These are phyloP conservation scores for Pristionchus pacificus DNA, from an alignment of 1,140 invertebrate species.

Conservation along the genomic window DNA sequence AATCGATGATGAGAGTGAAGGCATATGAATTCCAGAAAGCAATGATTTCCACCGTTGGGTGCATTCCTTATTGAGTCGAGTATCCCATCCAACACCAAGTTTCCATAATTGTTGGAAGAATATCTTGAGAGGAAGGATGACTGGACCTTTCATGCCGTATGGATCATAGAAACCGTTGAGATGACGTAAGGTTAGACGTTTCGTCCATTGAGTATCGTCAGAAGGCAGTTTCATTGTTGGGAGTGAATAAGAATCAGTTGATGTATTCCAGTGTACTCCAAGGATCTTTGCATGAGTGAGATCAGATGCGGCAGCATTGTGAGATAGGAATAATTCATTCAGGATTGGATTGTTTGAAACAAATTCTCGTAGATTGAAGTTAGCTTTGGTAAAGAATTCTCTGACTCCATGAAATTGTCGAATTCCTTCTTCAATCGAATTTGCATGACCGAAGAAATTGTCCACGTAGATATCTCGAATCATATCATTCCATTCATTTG, in stretches of 20 bases:
- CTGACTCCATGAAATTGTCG: too few relatives aligned
- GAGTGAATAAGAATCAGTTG: not conserved
- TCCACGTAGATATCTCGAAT: too few relatives aligned
- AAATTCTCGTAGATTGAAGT: too few relatives aligned
- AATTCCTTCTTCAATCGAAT: too few relatives aligned
- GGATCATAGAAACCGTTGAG: constrained; percentile 1
- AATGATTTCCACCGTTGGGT: not conserved
- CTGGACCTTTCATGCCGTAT: not conserved
- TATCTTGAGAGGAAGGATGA: not conserved
- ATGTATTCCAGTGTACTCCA: constrained; percentile 8
- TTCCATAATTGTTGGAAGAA: not conserved
- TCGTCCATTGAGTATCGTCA: not conserved
- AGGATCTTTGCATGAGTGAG: not conserved
- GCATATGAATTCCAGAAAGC: not conserved
- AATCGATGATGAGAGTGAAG: not conserved
- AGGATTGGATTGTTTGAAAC: too few relatives aligned
- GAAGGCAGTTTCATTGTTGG: not conserved
- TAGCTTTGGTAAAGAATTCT: too few relatives aligned
- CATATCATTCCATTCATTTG: too few relatives aligned
- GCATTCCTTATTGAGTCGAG: not conserved
- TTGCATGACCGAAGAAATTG: too few relatives aligned
- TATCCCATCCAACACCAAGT: not conserved
- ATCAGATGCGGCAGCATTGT: too few relatives aligned
- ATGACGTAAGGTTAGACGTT: not conserved
- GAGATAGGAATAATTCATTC: too few relatives aligned